These are phyloP conservation scores for Caenorhabditis remanei DNA, from an alignment of 1,140 invertebrate genomes.

Conservation along the genomic window DNA sequence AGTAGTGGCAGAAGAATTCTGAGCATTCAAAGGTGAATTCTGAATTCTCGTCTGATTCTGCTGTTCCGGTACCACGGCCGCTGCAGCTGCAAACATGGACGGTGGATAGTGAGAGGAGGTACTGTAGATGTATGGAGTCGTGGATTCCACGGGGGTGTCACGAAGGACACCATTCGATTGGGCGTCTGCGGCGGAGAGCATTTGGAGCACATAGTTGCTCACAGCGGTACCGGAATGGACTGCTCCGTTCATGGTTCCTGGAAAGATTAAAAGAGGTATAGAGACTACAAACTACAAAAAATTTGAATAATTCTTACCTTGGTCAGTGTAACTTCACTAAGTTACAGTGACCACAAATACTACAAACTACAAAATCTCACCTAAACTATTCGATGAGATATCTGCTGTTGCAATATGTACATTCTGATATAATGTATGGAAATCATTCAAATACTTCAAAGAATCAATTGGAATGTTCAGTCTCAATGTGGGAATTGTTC, in stretches of 20 bases:
- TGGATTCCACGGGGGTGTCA: conserved; percentile 23
- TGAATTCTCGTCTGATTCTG: background rate
- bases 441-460: conserved; percentile 39
- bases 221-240: background rate
- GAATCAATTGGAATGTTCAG: conserved; percentile 34
- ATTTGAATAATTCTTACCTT: too few relatives aligned
- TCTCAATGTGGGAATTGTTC: conserved; percentile 29
- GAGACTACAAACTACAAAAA: too few relatives aligned
- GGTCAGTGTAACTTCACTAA: too few relatives aligned
- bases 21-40: background rate
- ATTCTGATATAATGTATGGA: conserved; percentile 42
- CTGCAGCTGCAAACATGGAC: background rate
- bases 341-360: too few relatives aligned
- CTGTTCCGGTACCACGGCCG: background rate
- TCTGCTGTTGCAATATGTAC: conserved; percentile 43
- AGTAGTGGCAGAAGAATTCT: background rate
- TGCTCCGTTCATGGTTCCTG: conserved; percentile 41
- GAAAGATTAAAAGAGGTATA: background rate
- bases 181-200: conserved; percentile 8
- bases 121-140: conserved; percentile 48
- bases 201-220: conserved; percentile 30
- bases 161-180: background rate
- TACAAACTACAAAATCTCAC: background rate
- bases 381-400: conserved; percentile 26
- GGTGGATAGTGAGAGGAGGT: conserved; percentile 41